Percentiles rank a stretch among this genome's conserved stretches.
Evolutionary conservation across 1,140 invertebrate species (phyloP).

Genomic region (Goniozus legneri): DNA sequence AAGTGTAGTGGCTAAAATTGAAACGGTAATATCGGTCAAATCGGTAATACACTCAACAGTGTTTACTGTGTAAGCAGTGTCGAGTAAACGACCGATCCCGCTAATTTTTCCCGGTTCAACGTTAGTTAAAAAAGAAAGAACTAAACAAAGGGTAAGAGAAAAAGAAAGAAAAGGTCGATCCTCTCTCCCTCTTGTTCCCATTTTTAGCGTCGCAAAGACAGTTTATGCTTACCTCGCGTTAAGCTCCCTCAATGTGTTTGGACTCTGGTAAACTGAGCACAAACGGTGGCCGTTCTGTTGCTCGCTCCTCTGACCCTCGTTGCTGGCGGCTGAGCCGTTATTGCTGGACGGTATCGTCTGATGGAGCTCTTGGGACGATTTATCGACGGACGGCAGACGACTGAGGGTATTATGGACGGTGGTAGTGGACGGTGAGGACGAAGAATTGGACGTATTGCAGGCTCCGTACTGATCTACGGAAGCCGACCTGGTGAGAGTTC

Average conservation of each 20-base stretch:
- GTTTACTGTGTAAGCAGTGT: no score
- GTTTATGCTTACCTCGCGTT: conserved; percentile 52
- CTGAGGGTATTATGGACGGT: conserved; percentile 29
- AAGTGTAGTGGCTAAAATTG: no score
- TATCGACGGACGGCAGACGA: conserved; percentile 47
- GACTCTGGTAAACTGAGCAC: conserved; percentile 42
- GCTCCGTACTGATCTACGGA: conserved; percentile 9
- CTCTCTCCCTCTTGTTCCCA: not conserved
- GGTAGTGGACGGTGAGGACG: not conserved
- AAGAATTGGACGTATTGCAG: conserved; percentile 5
- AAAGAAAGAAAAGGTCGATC: not conserved
- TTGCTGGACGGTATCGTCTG: conserved; percentile 53
- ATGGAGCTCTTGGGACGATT: conserved; percentile 19
- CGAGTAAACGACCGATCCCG: no score
- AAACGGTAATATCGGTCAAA: no score
- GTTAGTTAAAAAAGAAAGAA: no score
- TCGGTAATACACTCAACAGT: no score
- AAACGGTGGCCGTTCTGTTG: conserved; percentile 22
- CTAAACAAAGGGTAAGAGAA: not conserved
- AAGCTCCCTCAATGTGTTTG: conserved; percentile 39
- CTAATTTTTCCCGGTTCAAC: no score
- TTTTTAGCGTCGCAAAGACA: conserved; percentile 39
- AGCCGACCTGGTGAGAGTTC: conserved; percentile 4
- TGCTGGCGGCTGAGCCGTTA: conserved; percentile 20
- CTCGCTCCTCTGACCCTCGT: no score